Conservation (phyloP, 2,113 vertebrate genomes). For the Varanus komodoensis region DNA sequence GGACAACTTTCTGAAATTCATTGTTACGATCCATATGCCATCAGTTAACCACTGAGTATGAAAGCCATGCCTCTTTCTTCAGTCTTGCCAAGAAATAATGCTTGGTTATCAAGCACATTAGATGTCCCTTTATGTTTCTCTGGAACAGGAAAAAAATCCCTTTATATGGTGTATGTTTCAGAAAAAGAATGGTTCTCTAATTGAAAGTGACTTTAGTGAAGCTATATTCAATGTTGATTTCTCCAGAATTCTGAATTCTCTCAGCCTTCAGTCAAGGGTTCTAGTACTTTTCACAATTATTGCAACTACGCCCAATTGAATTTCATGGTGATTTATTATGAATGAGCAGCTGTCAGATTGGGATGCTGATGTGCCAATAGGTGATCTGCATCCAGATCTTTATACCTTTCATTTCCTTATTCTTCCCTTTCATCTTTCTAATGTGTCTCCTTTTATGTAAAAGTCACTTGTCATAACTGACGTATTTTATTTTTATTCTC, state of each 20-base stretch:
- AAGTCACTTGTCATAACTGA: background rate
- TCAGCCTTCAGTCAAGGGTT: background rate
- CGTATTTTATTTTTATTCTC: conserved; percentile 27
- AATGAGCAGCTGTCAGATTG: background rate
- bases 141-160: background rate
- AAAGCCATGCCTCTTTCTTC: background rate
- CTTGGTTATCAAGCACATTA: background rate
- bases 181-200: background rate
- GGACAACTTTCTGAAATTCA: background rate
- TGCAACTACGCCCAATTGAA: background rate
- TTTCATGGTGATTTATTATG: background rate
- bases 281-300: background rate
- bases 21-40: background rate
- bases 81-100: background rate
- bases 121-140: no score
- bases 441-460: background rate
- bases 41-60: background rate
- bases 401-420: conserved; percentile 12
- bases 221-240: background rate
- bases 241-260: background rate
- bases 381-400: background rate
- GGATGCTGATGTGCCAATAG: background rate
- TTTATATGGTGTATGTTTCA: background rate
- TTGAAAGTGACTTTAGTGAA: background rate
- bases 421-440: background rate